Evolutionary conservation across 2,888 invertebrate genomes (phyloP).

Genomic region (Exephanes ischioxanthus): DNA sequence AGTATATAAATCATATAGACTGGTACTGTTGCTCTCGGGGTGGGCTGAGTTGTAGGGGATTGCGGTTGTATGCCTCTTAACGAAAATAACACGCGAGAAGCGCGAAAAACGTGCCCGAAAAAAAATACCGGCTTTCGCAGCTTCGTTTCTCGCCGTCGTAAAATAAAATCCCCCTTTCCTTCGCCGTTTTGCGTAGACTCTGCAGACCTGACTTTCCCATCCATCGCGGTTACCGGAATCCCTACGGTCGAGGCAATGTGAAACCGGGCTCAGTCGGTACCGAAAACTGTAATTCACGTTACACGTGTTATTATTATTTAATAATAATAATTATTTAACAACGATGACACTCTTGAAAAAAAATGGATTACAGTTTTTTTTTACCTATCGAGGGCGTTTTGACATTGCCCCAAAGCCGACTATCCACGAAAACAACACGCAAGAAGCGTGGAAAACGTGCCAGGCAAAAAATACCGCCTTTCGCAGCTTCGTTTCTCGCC

Average conservation of each 20-base stretch:
- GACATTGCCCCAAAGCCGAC: background rate
- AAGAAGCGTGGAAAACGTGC: background rate
- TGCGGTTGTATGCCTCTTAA: constrained; percentile 8
- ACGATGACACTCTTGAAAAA: no score
- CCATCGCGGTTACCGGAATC: background rate
- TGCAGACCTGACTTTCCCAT: background rate
- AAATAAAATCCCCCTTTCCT: constrained; percentile 2
- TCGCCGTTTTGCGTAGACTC: background rate
- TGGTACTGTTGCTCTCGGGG: constrained; percentile 17
- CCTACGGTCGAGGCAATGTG: background rate
- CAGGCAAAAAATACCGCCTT: background rate
- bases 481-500: constrained; percentile 1
- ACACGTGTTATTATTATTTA: no score
- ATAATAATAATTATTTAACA: no score
- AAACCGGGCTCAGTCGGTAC: no score
- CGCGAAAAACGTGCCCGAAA: constrained; percentile 15
- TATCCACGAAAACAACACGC: constrained; percentile 13
- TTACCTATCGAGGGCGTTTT: no score
- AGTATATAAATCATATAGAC: constrained; percentile 42
- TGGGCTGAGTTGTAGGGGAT: background rate
- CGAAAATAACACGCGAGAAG: constrained; percentile 21
- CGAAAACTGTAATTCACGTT: no score
- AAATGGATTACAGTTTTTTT: no score
- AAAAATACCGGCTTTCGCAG: constrained; percentile 8
- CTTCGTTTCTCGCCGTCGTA: constrained; percentile 8